Evolutionary conservation across 1,140 invertebrate species (phyloP).

Genomic region (Brachionus paranguensis): DNA sequence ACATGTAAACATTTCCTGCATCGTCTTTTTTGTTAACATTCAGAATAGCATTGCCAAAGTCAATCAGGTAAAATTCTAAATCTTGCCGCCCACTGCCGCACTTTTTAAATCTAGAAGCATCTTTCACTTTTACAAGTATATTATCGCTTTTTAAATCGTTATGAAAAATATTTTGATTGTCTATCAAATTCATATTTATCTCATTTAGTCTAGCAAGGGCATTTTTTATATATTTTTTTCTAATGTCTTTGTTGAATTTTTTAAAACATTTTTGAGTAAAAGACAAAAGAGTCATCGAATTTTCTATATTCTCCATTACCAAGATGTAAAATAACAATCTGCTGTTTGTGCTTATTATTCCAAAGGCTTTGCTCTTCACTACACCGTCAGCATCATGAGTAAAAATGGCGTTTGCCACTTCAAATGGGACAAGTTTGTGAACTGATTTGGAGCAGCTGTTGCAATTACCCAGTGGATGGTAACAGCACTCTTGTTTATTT

Average conservation of each 20-base stretch:
- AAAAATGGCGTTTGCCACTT: neutral
- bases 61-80: neutral
- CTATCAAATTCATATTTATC: neutral
- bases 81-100: neutral
- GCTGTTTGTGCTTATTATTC: neutral
- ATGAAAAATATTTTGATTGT: slow-evolving; percentile 13
- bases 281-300: slow-evolving; percentile 6
- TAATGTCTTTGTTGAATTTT: neutral
- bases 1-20: neutral
- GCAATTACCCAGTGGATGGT: neutral
- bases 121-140: neutral
- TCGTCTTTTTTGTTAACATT: neutral
- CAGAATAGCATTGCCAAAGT: slow-evolving; percentile 21
- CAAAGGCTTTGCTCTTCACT: slow-evolving; percentile 17
- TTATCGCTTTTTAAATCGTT: slow-evolving; percentile 37
- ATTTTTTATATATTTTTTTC: slow-evolving; percentile 8
- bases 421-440: slow-evolving; percentile 1
- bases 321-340: neutral
- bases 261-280: slow-evolving; percentile 21
- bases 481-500: slow-evolving; percentile 9
- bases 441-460: neutral
- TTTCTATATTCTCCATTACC: slow-evolving; percentile 19
- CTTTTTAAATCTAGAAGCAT: neutral
- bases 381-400: neutral
- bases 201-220: neutral